Conservation (phyloP, 2,113 vertebrate species). For the Aldabrachelys gigantea region DNA sequence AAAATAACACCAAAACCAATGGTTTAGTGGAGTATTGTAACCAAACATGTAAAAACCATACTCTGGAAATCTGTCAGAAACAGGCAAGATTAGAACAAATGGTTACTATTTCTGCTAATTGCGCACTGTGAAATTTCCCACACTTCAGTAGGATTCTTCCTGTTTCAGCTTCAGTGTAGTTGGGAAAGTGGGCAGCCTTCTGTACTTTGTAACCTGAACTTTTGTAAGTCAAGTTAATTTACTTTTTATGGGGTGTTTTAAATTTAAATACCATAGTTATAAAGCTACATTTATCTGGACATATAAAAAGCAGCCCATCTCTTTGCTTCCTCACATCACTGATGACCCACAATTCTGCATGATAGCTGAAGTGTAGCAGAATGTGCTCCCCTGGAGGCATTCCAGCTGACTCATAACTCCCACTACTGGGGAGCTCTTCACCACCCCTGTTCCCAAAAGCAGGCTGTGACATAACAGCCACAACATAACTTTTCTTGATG, state of each 20-base stretch:
- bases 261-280: background rate
- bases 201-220: background rate
- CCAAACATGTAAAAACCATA: background rate
- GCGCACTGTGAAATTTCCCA: background rate
- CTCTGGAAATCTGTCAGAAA: background rate
- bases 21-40: background rate
- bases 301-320: rapidly evolving
- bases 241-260: background rate
- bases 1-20: background rate
- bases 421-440: background rate
- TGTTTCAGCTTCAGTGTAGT: background rate
- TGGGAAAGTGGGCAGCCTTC: background rate
- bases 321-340: background rate
- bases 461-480: background rate
- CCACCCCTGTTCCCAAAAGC: background rate
- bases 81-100: background rate
- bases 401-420: background rate
- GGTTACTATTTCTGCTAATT: background rate
- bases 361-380: rapidly evolving
- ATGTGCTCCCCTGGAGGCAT: rapidly evolving
- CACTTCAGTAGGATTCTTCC: background rate
- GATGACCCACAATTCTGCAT: background rate
- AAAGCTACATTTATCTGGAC: background rate
- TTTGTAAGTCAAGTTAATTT: background rate
- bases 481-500: background rate